Evolutionary conservation across 2,888 invertebrate species (phyloP), one percentile per base, ranked within the genome.

Genomic region (Athripsodes cinereus): DNA sequence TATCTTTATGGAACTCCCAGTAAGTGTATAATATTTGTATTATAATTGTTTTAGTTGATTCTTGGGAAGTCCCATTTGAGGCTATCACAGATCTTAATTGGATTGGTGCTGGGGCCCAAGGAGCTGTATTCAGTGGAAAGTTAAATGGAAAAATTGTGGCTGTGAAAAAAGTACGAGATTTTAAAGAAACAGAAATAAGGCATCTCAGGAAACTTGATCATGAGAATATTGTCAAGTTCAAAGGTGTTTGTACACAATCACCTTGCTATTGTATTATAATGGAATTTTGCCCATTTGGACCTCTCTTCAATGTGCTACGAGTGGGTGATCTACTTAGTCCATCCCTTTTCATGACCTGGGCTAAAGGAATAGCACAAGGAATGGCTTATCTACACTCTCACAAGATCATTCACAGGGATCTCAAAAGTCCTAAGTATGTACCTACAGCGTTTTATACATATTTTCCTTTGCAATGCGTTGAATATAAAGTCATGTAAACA

Each of bases 351-450:
- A 85, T 95, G 47, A 87, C 88, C 62, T 99, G 98, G 96, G 87
- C 94, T 40, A 92, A 90, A 70, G 95, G 97, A 74, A 96, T 99
- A 59, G 95, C 97, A 31, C 82, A 85, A 60, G 99, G 98, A 56
- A 98, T 99, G 98, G 85, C 89, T 68, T 98, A 98, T 74, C 82
- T 99, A 57, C 99, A 99, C 73, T 82, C 84, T 47, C 92, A 96
- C 71, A 96, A 96, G 78, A 97, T 99, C 67, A 96, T 99, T 68
- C 99, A 99, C 71, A 81, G 99, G 62, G 99, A 99, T 81, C 84
- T 99, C 63, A 99, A 99, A 76, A 97, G 97, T 70, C 98, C 98
- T 50, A 99, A 99, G 97, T 97, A 83, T 86, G 89, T 82, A 47
- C n/a, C n/a, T 26, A 26, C 26, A 26, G 3, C 10, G 3, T 26